A percentile compares a stretch with the other conserved stretches of the same genome.
Conservation (phyloP, 1,140 invertebrate genomes). For the Zophobas atratus region DNA sequence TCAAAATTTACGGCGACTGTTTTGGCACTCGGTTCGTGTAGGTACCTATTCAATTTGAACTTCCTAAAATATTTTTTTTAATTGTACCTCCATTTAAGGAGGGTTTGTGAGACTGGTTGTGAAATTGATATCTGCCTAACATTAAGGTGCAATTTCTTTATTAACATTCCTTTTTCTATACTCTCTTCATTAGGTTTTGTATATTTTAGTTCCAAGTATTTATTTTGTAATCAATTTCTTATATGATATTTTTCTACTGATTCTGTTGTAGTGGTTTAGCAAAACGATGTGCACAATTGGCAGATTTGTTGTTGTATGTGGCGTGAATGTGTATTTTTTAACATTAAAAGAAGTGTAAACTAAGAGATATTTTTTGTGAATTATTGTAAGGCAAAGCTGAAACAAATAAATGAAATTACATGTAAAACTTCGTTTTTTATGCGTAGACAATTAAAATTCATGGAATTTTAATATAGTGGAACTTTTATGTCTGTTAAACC, state of each 20-base stretch:
- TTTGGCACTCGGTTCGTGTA: slow-evolving; percentile 14
- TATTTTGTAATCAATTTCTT: slow-evolving; percentile 32
- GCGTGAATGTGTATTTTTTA: slow-evolving; percentile 41
- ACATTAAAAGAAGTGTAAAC: slow-evolving; percentile 37
- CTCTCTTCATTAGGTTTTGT: slow-evolving; percentile 32
- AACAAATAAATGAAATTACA: slow-evolving; percentile 39
- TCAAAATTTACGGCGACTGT: slow-evolving; percentile 14
- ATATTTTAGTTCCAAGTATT: slow-evolving; percentile 27
- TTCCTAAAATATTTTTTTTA: slow-evolving; percentile 35
- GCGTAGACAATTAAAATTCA: no score
- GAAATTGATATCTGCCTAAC: slow-evolving; percentile 44
- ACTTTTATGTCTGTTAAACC: no score
- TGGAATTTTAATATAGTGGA: no score
- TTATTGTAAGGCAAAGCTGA: slow-evolving; percentile 41
- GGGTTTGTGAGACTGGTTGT: slow-evolving; percentile 46
- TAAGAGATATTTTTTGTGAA: slow-evolving; percentile 45
- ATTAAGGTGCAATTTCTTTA: slow-evolving; percentile 33
- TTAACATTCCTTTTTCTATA: slow-evolving; percentile 44
- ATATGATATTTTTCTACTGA: slow-evolving; percentile 43
- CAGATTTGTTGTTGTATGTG: slow-evolving; percentile 38
- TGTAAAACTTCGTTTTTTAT: slow-evolving; percentile 10
- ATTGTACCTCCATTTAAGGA: slow-evolving; percentile 40
- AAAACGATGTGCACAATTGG: slow-evolving; percentile 35
- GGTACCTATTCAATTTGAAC: slow-evolving; percentile 41
- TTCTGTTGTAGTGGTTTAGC: slow-evolving; percentile 20